These are phyloP conservation scores for Dynastes grantii DNA, from an alignment of 2,888 invertebrate species.

Conservation along the genomic window DNA sequence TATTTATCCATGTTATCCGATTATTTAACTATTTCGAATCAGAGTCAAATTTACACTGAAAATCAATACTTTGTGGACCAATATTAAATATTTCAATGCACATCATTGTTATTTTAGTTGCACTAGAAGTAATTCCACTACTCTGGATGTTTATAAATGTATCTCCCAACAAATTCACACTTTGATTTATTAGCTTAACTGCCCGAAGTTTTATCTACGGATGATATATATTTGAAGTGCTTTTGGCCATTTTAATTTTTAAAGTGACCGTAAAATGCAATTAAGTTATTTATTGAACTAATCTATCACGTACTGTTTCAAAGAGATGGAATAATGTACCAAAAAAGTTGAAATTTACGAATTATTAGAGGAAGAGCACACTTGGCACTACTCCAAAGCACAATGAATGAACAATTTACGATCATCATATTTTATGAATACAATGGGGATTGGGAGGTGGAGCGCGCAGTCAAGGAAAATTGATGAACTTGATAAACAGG, in stretches of 20 bases:
- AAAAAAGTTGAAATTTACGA: constrained; percentile 26
- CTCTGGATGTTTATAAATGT: no score
- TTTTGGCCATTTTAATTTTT: constrained; percentile 4
- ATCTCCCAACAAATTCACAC: neutral
- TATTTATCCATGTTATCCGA: no score
- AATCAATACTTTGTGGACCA: no score
- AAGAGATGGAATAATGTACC: constrained; percentile 26
- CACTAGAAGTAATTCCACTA: no score
- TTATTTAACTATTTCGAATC: no score
- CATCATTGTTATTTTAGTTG: no score
- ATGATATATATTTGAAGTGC: neutral
- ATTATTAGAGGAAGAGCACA: constrained; percentile 31
- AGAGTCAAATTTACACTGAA: no score
- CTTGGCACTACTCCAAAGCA: constrained; percentile 35
- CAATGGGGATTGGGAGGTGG: neutral
- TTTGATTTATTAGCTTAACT: neutral
- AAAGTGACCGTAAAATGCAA: constrained; percentile 25
- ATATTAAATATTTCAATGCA: no score
- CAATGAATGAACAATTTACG: constrained; percentile 45
- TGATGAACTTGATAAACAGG: constrained; percentile 40
- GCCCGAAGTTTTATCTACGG: neutral
- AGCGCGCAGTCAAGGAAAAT: constrained; percentile 15
- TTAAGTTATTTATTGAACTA: constrained; percentile 37
- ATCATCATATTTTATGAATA: constrained; percentile 42
- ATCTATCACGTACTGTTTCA: constrained; percentile 33